phyloP scores from a whole-genome alignment of 1,140 invertebrate species.

The Zaprionus nigranus region DNA sequence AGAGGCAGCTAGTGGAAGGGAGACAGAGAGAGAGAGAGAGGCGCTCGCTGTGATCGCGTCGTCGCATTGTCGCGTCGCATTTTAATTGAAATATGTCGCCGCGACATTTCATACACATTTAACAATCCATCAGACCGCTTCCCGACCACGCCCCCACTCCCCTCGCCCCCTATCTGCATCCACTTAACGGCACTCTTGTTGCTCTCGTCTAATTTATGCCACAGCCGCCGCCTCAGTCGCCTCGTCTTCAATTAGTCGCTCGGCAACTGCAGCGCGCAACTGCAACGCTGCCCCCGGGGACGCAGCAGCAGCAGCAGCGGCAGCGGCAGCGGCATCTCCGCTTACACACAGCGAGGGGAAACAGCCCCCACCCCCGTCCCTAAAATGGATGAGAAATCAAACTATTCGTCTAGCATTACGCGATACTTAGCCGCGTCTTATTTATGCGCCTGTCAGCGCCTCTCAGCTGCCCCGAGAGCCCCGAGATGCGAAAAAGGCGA shows the following conservation, averaged over 20 bases:
- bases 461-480: constrained; percentile 58
- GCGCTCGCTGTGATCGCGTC: constrained; percentile 4
- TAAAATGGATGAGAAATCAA: constrained; percentile 26
- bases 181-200: constrained; percentile 57
- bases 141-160: background rate
- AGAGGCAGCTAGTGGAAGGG: background rate
- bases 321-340: constrained; percentile 29
- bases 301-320: constrained; percentile 1
- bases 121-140: constrained; percentile 54
- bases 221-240: constrained; percentile 28
- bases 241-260: constrained; percentile 62
- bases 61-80: constrained; percentile 10
- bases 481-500: constrained; percentile 43
- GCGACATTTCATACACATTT: constrained; percentile 58
- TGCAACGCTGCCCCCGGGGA: constrained; percentile 41
- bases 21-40: background rate
- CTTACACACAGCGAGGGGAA: constrained; percentile 32
- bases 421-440: constrained; percentile 57
- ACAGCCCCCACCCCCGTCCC: background rate
- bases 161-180: background rate
- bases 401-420: constrained; percentile 65
- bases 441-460: constrained; percentile 64
- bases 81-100: constrained; percentile 66
- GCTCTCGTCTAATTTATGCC: constrained; percentile 52
- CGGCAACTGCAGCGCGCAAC: constrained; percentile 21